Conservation (phyloP, 2,113 vertebrate genomes). For the Heliornis fulica region DNA sequence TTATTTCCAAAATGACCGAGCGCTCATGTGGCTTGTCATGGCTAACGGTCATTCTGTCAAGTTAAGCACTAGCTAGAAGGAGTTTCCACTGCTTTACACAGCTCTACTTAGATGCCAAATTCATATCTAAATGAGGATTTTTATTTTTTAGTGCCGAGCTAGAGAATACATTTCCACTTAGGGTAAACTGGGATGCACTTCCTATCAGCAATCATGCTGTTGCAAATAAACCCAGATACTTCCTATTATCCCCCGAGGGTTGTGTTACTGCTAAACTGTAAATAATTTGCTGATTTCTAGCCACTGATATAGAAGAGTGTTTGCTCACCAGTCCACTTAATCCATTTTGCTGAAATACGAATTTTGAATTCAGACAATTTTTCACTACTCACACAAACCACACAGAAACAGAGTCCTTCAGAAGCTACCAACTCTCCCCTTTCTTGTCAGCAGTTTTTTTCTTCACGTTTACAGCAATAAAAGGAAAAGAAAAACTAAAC, state of each 20-base stretch:
- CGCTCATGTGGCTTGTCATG: neutral
- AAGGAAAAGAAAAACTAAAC: neutral
- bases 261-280: neutral
- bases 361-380: neutral
- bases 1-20: neutral
- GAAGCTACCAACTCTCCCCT: neutral
- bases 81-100: neutral
- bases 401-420: neutral
- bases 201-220: neutral
- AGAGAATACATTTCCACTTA: neutral
- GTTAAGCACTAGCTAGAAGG: neutral
- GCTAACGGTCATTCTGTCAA: neutral
- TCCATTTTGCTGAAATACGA: neutral
- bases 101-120: neutral
- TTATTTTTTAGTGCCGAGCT: constrained; percentile 1
- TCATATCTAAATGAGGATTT: neutral
- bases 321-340: neutral
- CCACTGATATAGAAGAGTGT: neutral
- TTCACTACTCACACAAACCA: neutral
- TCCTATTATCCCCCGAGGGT: neutral
- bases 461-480: neutral
- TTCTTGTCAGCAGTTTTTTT: neutral
- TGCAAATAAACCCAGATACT: neutral
- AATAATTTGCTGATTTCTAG: constrained; percentile 19
- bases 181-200: neutral